phyloP scores from a whole-genome alignment of 2,113 vertebrate genomes.

The Formicarius rufipectus region DNA sequence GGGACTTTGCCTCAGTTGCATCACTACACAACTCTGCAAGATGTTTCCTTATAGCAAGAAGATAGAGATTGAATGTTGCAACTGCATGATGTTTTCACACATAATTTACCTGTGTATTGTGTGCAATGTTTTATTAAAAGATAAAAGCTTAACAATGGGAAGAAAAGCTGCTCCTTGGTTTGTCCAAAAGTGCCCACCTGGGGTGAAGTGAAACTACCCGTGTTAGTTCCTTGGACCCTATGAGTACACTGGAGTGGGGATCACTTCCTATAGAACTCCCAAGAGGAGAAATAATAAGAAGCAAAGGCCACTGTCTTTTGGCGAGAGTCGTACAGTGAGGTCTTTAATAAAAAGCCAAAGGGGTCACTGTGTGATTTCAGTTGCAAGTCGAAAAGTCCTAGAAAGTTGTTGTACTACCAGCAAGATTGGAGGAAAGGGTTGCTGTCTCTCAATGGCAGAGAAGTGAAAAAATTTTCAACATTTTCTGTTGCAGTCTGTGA shows the following conservation, averaged over 20 bases:
- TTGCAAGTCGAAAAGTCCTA: not conserved
- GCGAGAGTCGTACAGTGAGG: not conserved
- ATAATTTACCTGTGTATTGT: not conserved
- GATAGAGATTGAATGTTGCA: not conserved
- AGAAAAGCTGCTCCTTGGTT: rapidly evolving
- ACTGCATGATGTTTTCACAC: not conserved
- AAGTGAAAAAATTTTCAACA: not conserved
- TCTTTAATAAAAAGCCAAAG: not conserved
- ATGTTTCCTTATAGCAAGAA: not conserved
- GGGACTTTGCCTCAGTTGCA: not conserved
- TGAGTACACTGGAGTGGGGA: rapidly evolving
- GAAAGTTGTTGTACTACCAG: not conserved
- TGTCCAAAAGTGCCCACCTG: rapidly evolving
- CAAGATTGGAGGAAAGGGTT: not conserved
- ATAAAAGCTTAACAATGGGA: not conserved
- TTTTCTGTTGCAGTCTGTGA: not conserved
- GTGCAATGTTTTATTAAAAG: not conserved
- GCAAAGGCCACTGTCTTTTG: not conserved
- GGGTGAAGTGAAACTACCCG: not conserved
- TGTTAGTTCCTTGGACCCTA: not conserved
- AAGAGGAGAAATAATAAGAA: not conserved
- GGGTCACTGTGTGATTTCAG: not conserved
- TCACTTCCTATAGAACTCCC: not conserved
- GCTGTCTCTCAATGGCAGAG: not conserved
- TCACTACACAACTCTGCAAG: not conserved